Base-by-base conservation (phyloP, 2,888 invertebrate genomes). In the Drosophila sordidula region DNA sequence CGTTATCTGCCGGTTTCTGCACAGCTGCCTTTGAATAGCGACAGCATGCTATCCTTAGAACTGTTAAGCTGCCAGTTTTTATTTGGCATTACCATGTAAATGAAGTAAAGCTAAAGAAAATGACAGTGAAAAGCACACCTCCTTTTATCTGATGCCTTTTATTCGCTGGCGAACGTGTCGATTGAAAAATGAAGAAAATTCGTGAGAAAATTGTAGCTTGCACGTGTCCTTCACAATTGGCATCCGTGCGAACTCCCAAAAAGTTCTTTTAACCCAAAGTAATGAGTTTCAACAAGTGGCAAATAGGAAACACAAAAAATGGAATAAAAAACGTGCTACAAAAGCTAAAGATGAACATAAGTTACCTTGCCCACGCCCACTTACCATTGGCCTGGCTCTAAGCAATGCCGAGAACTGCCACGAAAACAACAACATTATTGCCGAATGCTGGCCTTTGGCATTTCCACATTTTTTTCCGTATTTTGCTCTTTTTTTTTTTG, bases 281-380 rank as follows among this genome's bases (percentile, higher is more conserved):
- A 79, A 79, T 65, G 62, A 65, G 58, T 56, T 61, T 67, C 80
- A 70, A 80, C 70, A 80, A 78, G 83, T 77, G 63, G 67, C 57
- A 55, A 58, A 55, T n/a, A 12, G 50, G 39, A 38, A 45, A 25
- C n/a, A 14, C 11, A 59, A 49, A 14, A 47, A 38, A 9, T 9
- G 14, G 16, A 29, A 16, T 39, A 3, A n/a, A 45, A 38, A 41
- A 25, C 52, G n/a, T 44, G 18, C 29, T 11, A 42, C 16, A 29
- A 41, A 59, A 51, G 41, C 18, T 41, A 59, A 70, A 51, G 9
- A 50, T 59, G 26, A 9, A 25, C 63, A 49, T 58, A 50, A 63
- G 44, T 49, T 42, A 36, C 25, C 38, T 56, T 42, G 36, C 16
- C 41, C 41, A 44, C 36, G 52, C 56, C 44, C 69, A 39, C 38